A percentile compares a stretch with the other conserved stretches of the same genome.
Evolutionary conservation across 2,113 vertebrate genomes (phyloP).

Genomic region (Ctenomys sociabilis): DNA sequence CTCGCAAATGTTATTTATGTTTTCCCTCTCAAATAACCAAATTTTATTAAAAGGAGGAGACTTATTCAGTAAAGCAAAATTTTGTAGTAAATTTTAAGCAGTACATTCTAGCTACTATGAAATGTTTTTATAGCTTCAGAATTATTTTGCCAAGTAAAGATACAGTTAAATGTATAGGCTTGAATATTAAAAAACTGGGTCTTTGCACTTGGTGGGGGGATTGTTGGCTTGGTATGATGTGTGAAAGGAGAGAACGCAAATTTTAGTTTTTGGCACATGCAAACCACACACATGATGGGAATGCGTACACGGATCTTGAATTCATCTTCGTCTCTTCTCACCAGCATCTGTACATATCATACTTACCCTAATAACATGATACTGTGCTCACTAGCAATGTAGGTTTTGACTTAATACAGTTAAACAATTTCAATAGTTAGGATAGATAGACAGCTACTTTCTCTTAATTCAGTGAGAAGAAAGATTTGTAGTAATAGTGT

Average conservation of each 20-base stretch:
- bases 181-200: background rate
- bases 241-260: background rate
- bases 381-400: background rate
- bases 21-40: no score
- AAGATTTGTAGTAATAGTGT: no score
- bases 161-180: background rate
- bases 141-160: slow-evolving; percentile 58
- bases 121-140: slow-evolving; percentile 41
- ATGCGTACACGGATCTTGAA: background rate
- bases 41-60: slow-evolving; percentile 51
- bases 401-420: background rate
- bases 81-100: background rate
- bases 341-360: background rate
- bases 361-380: background rate
- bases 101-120: background rate
- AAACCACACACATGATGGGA: background rate
- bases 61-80: slow-evolving; percentile 11
- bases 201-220: background rate
- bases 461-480: no score
- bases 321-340: background rate
- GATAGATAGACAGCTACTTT: no score
- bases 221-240: background rate
- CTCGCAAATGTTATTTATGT: slow-evolving; percentile 34
- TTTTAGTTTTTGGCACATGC: background rate
- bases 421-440: background rate